Evolutionary conservation across 1,140 invertebrate genomes (phyloP), one percentile per base, ranked within the genome.

Genomic region (Drosophila triauraria): DNA sequence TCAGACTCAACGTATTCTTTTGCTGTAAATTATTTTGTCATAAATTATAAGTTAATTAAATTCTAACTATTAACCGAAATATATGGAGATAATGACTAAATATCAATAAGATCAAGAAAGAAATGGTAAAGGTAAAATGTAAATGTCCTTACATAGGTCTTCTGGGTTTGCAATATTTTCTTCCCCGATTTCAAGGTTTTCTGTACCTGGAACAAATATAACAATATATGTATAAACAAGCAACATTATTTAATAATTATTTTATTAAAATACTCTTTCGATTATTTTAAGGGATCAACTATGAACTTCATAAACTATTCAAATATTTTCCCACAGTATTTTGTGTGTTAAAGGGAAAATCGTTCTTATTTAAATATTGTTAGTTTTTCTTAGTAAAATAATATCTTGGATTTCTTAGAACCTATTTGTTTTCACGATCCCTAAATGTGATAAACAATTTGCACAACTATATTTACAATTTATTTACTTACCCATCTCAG

Each of bases 361-460:
- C 38, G 42, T 32, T 60, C 27, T 61, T 17, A 44, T 60, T 13
- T 13, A 30, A 27, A 6, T 23, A 10, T 12, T 50, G 53, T 27
- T 58, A 17, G 43, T 48, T 9, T 10, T 40, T 58, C 35, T 43
- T 23, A 8, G 38, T 30, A 64, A 64, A 60, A 13, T 10, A 32
- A 17, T 25, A 40, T n/a, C 54, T 57, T n/a, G 20, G 12, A 7
- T 32, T 60, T 63, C 61, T 60, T 6, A 9, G 35, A 60, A 63
- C 8, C 15, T 60, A 35, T 64, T 64, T 64, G 62, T 25, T 61
- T 64, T 44, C 6, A 4, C n/a, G 17, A 32, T 43, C 27, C 12
- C 15, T n/a, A 38, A 54, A 23, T 32, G n/a, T n/a, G 35, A 64
- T 60, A 64, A 64, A 64, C 61, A 60, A 64, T 64, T 64, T 57